Evolutionary conservation across 2,888 invertebrate genomes (phyloP), one percentile per base, ranked within the genome.

Genomic region (Brachyptera risi): DNA sequence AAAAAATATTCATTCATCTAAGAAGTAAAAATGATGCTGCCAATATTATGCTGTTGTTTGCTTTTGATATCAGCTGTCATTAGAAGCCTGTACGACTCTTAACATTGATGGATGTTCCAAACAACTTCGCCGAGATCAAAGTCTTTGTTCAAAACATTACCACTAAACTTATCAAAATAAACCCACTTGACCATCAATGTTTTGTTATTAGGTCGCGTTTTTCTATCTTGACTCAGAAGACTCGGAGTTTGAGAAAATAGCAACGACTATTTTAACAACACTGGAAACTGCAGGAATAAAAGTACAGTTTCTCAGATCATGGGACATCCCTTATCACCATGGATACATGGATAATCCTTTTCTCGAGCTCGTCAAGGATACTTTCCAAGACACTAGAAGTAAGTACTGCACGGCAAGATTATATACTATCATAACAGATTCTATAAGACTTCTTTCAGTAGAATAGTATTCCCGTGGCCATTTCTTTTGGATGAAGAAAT

Each of bases 361-460:
- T 73, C 80, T 87, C 69, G 81, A 85, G 60, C 84, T 94, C 66
- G 88, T 96, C 37, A 82, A 86, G 60, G 87, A 89, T 67, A 94
- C 94, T 0, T 89, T 87, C 72, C 81, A 81, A 64, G 89, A 91
- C 69, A 90, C 93, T n/a, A 82, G 96, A 80, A 92, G 96, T 95
- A 77, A 85, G 90, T 79, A 51, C 19, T n/a, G n/a, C n/a, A n/a
- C n/a, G n/a, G n/a, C n/a, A n/a, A n/a, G n/a, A n/a, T n/a, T n/a
- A n/a, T n/a, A n/a, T n/a, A n/a, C n/a, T n/a, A n/a, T n/a, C n/a
- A n/a, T n/a, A n/a, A n/a, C n/a, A n/a, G n/a, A n/a, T n/a, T n/a
- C n/a, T n/a, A n/a, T n/a, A n/a, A n/a, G n/a, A n/a, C n/a, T n/a
- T n/a, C n/a, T n/a, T n/a, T n/a, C n/a, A n/a, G n/a, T n/a, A n/a